A percentile compares a stretch with the other conserved stretches of the same genome.
phyloP scores from a whole-genome alignment of 2,797 vertebrate genomes.

The Centroberyx gerrardi region DNA sequence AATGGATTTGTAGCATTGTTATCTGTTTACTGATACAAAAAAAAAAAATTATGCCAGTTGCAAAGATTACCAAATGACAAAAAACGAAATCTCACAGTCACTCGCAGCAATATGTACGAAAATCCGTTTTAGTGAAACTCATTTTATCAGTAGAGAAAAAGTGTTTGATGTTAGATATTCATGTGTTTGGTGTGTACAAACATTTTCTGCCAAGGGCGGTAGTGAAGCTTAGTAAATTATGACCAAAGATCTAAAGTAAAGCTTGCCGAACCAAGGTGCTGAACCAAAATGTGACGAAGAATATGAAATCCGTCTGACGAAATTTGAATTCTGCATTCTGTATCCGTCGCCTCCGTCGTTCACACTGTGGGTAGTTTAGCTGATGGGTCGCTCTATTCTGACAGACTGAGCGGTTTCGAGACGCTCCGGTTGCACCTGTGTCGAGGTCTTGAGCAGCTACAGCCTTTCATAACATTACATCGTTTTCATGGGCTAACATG shows the following conservation, averaged over 20 bases:
- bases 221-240: constrained; percentile 72
- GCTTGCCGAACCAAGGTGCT: constrained; percentile 49
- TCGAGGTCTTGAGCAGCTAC: neutral
- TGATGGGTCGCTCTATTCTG: neutral
- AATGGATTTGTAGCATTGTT: constrained; percentile 52
- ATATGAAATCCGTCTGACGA: neutral
- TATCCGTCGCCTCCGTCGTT: neutral
- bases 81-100: constrained; percentile 6
- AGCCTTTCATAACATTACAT: no score
- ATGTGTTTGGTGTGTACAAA: constrained; percentile 10
- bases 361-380: neutral
- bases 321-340: neutral
- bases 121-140: constrained; percentile 11
- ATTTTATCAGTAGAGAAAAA: constrained; percentile 17
- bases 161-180: neutral
- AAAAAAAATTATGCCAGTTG: constrained; percentile 16
- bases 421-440: neutral
- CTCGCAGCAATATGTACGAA: constrained; percentile 33
- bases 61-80: constrained; percentile 31
- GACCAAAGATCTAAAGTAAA: constrained; percentile 76
- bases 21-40: constrained; percentile 27
- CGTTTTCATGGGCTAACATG: no score
- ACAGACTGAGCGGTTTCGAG: no score
- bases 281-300: constrained; percentile 3
- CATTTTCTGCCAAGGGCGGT: constrained; percentile 35